Base-by-base conservation (phyloP, 2,113 vertebrate species). In the Motacilla alba region DNA sequence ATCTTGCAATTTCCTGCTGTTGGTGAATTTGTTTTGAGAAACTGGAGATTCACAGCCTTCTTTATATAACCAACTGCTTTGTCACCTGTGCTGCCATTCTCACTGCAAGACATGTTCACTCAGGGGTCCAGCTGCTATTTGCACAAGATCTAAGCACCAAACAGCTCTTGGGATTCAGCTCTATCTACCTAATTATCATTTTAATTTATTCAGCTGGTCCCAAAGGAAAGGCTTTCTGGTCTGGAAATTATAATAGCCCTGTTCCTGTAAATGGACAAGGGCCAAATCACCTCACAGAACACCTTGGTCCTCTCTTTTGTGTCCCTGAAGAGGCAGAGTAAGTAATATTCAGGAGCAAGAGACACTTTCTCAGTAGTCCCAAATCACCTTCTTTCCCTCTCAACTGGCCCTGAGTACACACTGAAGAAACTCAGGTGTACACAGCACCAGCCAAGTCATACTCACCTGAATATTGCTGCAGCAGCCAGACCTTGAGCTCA, bases 401-500 rank as follows among this genome's bases (percentile, higher is more conserved):
- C 39, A 75, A 2, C 22, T 68, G 62, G 53, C 23, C 17, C 52
- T 5, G 7, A 28, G 6, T 26, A 69, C 26, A 44, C 31, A 43
- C 16, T 30, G 72, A 83, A 78, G 46, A 83, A 85, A 53, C 16
- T 17, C 3, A 1, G 21, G 44, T 11, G 20, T 12, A 46, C 11
- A 33, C 11, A 33, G 21, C 37, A 69, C 15, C 60, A 49, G 52
- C 23, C 59, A 49, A 64, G 16, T 21, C 43, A 27, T 10, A 17
- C 98, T 94, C 89, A 98, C 99, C 99, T 82, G 99, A 98, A 93
- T 98, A 97, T 27, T 97, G 98, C 98, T 99, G 99, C 93, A 99
- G 97, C 91, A 98, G 98, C 99, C 99, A 99, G 95, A 98, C 98
- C 96, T 99, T 98, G 78, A 99, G 99, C 95, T 99, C 99, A 2